phyloP scores from a whole-genome alignment of 2,888 invertebrate species.

The Phorcus lineatus region DNA sequence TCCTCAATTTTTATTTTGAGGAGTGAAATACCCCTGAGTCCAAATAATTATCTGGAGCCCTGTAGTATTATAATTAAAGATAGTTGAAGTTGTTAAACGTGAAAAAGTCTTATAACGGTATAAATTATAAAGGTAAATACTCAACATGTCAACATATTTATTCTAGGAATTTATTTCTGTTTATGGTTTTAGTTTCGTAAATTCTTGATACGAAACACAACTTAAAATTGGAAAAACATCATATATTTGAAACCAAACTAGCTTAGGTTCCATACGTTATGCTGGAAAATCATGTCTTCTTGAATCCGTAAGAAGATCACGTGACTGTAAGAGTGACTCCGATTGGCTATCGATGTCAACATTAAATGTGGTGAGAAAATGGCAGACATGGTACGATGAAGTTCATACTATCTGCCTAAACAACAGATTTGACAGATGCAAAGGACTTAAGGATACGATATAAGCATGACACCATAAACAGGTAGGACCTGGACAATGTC shows the following conservation, averaged over 20 bases:
- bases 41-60: too few species aligned
- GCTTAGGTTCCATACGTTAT: background rate
- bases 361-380: conserved; percentile 39
- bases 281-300: background rate
- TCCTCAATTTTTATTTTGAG: too few species aligned
- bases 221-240: background rate
- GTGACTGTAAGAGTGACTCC: conserved; percentile 31
- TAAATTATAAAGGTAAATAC: too few species aligned
- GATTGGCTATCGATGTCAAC: conserved; percentile 47
- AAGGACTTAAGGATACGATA: background rate
- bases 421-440: conserved; percentile 1
- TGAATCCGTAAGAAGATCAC: conserved; percentile 34
- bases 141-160: too few species aligned
- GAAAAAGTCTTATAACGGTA: too few species aligned
- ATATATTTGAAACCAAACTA: background rate
- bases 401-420: background rate
- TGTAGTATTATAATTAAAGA: too few species aligned
- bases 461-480: conserved; percentile 4
- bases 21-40: too few species aligned
- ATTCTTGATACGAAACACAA: too few species aligned
- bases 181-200: too few species aligned
- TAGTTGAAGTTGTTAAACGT: too few species aligned
- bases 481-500: background rate
- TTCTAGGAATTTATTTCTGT: too few species aligned
- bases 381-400: conserved; percentile 5